Evolutionary conservation across 2,113 vertebrate genomes (phyloP), one percentile per base, ranked within the genome.

Genomic region (Nibea albiflora): DNA sequence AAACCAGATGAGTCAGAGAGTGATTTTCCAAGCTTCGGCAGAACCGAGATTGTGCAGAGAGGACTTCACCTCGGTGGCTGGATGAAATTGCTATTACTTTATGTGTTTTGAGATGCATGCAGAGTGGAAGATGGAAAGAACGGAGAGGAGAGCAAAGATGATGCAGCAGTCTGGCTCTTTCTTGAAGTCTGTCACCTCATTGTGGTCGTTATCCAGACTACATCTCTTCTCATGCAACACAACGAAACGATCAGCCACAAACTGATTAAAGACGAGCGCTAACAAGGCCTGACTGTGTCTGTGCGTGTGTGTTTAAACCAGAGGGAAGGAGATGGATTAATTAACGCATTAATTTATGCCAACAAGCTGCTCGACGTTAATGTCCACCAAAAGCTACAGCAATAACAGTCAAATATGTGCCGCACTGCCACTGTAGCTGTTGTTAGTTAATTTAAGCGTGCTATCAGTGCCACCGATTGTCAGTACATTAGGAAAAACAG

Each of bases 341-440:
- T 56, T 56, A 24, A 24, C 12, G 1, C 58, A 71, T 60, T 87
- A 3, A 61, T 56, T 61, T 28, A 73, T 64, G 62, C 70, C 56
- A 75, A 72, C 68, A 73, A 80, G 63, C 81, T 70, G 66, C 61
- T 67, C 47, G 67, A 47, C 10, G 8, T 78, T 83, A 69, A 85
- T 81, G 69, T 76, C 62, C 62, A 88, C 80, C 57, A 57, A 73
- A 49, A 88, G 73, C 77, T 39, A 74, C 39, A 47, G 73, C 77
- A 72, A 56, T 88, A 76, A 76, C 70, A 76, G 28, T 87, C 52
- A 87, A 81, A 72, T 58, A 31, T 44, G 31, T 39, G 31, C 1
- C 0, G 20, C 11, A 44, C 65, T 66, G 6, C 8, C 11, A 49
- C 64, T 66, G 6, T 12, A 20, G 24, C 56, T 68, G 73, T 46